These are phyloP conservation scores for Rhabdophis nuchalis DNA, from an alignment of 2,797 vertebrate species.

Conservation along the genomic window DNA sequence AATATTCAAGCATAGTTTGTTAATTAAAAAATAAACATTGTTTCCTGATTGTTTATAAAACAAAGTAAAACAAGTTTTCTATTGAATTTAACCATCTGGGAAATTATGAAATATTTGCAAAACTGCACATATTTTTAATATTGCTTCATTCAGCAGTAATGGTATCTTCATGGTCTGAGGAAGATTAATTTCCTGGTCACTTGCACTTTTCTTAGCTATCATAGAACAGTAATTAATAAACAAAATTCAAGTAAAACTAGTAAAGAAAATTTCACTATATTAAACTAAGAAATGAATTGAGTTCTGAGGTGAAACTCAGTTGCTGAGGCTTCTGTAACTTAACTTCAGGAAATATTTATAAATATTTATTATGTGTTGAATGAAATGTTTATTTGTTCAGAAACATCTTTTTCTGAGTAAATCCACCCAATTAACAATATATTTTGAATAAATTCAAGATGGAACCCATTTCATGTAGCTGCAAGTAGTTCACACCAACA, in stretches of 20 bases:
- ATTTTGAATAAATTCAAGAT: neutral
- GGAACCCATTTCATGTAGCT: neutral
- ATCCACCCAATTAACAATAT: neutral
- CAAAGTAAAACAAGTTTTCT: neutral
- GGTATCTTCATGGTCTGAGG: neutral
- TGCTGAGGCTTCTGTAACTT: neutral
- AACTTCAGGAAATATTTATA: neutral
- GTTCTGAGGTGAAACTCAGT: neutral
- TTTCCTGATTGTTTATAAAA: neutral
- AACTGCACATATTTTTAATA: neutral
- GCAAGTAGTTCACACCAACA: neutral
- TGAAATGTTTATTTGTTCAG: neutral
- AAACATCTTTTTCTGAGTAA: neutral
- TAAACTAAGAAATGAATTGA: neutral
- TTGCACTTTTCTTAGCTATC: neutral
- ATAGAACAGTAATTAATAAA: neutral
- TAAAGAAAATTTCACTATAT: neutral
- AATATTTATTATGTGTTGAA: neutral
- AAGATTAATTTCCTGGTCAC: neutral
- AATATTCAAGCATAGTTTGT: neutral
- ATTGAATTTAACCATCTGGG: neutral
- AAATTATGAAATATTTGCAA: neutral
- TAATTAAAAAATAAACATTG: neutral
- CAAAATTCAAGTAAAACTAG: neutral
- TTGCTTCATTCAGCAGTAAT: neutral